Evolutionary conservation across 1,140 invertebrate species (phyloP).

Genomic region (Heterodera schachtii): DNA sequence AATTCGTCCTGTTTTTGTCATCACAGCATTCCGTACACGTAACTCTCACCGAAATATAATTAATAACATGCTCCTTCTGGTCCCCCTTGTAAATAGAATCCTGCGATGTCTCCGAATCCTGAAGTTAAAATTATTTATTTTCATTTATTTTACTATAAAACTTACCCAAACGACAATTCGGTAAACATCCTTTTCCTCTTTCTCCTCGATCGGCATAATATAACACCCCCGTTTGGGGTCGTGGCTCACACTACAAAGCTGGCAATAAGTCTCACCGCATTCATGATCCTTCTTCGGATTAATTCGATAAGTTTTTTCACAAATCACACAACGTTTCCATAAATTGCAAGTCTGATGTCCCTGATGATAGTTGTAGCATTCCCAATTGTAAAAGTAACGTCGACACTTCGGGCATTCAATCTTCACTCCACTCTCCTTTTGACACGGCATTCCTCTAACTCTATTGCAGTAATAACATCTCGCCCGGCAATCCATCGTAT

Average conservation of each 20-base stretch:
- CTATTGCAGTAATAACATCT: too few relatives aligned
- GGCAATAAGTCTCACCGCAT: not conserved
- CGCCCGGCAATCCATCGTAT: too few relatives aligned
- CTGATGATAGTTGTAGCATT: too few relatives aligned
- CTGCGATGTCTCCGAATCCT: constrained; percentile 1
- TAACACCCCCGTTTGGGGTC: not conserved
- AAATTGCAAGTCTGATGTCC: too few relatives aligned
- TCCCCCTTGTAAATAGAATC: not conserved
- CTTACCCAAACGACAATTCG: not conserved
- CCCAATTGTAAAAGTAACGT: too few relatives aligned
- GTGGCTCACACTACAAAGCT: not conserved
- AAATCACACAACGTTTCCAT: too few relatives aligned
- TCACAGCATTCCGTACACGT: constrained; percentile 2
- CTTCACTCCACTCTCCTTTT: too few relatives aligned
- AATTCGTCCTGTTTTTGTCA: not conserved
- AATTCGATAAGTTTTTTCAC: not conserved
- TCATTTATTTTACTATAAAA: too few relatives aligned
- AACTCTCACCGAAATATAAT: not conserved
- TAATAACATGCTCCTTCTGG: not conserved
- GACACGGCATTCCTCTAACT: too few relatives aligned
- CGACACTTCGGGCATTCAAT: too few relatives aligned
- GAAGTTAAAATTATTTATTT: too few relatives aligned
- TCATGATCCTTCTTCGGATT: not conserved
- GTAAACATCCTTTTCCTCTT: not conserved
- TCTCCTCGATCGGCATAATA: not conserved